A percentile compares a stretch with the other conserved stretches of the same genome.
phyloP scores from a whole-genome alignment of 2,888 invertebrate genomes.

The Melangyna quadrimaculata region DNA sequence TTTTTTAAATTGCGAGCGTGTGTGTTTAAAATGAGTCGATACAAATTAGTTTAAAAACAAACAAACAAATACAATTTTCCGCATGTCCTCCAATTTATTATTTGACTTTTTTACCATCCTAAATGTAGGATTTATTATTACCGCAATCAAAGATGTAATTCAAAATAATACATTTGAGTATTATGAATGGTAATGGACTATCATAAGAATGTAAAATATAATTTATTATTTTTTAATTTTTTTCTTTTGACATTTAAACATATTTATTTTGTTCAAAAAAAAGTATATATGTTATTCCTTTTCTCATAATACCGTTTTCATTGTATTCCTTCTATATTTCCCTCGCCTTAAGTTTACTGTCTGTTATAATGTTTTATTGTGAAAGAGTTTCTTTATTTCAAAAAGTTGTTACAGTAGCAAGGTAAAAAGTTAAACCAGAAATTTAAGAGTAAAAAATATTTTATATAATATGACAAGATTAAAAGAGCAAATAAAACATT shows the following conservation, averaged over 20 bases:
- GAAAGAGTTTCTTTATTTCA: slow-evolving; percentile 48
- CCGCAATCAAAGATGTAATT: slow-evolving; percentile 53
- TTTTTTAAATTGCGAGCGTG: slow-evolving; percentile 27
- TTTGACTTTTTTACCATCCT: slow-evolving; percentile 6
- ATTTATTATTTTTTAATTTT: slow-evolving; percentile 32
- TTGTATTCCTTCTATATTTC: slow-evolving; percentile 11
- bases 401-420: slow-evolving; percentile 54
- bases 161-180: slow-evolving; percentile 20
- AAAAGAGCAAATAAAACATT: slow-evolving; percentile 65
- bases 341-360: slow-evolving; percentile 10
- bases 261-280: neutral
- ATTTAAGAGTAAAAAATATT: slow-evolving; percentile 40
- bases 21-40: slow-evolving; percentile 51
- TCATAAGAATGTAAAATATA: slow-evolving; percentile 39
- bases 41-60: slow-evolving; percentile 26
- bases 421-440: slow-evolving; percentile 46
- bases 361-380: slow-evolving; percentile 46
- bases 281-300: neutral
- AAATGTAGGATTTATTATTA: slow-evolving; percentile 27
- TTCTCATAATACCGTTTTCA: slow-evolving; percentile 23
- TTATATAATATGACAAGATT: slow-evolving; percentile 65
- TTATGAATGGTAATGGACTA: slow-evolving; percentile 22
- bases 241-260: neutral
- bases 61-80: slow-evolving; percentile 1
- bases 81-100: neutral